These are phyloP conservation scores for Sapajus apella DNA, from an alignment of 2,113 vertebrate species.

Conservation along the genomic window DNA sequence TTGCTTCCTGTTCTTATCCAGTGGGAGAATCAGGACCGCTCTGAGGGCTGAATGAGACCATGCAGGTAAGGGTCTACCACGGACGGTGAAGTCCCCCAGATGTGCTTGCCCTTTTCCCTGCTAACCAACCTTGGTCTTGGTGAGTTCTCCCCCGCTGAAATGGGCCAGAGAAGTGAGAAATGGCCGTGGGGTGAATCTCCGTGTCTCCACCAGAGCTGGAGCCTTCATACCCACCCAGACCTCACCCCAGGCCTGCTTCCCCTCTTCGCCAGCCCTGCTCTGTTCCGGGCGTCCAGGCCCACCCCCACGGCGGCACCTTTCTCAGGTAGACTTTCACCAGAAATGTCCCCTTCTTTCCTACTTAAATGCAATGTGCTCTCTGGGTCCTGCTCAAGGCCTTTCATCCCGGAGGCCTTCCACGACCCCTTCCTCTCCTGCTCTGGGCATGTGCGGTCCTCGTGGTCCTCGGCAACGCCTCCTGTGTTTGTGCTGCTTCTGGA, in stretches of 20 bases:
- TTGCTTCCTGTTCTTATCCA: neutral
- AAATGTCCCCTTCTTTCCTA: neutral
- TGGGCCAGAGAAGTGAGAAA: neutral
- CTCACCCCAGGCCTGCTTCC: neutral
- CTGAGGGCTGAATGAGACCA: neutral
- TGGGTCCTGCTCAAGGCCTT: neutral
- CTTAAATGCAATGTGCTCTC: neutral
- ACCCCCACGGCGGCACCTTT: neutral
- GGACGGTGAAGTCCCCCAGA: neutral
- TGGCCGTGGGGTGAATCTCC: no score
- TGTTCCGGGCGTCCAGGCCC: neutral
- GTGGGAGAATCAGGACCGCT: neutral
- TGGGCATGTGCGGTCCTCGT: neutral
- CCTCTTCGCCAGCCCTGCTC: neutral
- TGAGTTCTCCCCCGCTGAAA: neutral
- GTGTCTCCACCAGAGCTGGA: rapidly evolving
- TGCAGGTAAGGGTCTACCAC: neutral
- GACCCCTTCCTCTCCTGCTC: neutral
- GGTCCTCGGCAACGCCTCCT: neutral
- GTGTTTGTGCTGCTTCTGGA: neutral
- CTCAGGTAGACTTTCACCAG: neutral
- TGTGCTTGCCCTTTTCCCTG: neutral
- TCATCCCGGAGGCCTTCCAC: neutral
- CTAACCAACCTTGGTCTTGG: neutral
- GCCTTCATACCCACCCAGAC: neutral